These are phyloP conservation scores for Drosophila ambigua DNA, from an alignment of 1,140 invertebrate species.

Conservation along the genomic window DNA sequence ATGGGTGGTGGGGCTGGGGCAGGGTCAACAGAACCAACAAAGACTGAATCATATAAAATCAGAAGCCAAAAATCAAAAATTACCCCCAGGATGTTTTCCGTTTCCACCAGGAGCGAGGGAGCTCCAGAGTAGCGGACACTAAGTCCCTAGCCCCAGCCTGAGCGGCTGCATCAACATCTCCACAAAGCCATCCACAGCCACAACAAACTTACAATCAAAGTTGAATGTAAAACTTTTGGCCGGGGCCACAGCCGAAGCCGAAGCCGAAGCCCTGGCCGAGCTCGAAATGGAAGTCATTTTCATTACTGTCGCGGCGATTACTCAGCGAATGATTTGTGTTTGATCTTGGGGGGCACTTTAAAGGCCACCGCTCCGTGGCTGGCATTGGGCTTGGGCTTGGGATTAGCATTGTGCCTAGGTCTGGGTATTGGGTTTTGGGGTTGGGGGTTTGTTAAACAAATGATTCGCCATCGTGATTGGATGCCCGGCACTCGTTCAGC, in stretches of 20 bases:
- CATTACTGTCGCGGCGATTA: conserved; percentile 47
- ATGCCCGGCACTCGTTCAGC: too few species aligned
- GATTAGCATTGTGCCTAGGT: too few species aligned
- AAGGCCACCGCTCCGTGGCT: neutral
- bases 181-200: conserved; percentile 16
- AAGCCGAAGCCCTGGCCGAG: neutral
- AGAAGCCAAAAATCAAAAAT: conserved; percentile 51
- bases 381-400: too few species aligned
- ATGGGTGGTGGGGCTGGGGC: neutral
- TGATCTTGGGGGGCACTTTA: conserved; percentile 46
- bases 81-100: conserved; percentile 30
- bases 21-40: conserved; percentile 23
- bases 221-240: conserved; percentile 46
- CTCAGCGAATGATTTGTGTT: conserved; percentile 56
- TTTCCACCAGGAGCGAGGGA: conserved; percentile 5
- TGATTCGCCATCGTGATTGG: conserved; percentile 15
- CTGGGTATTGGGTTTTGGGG: neutral
- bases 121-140: too few species aligned
- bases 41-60: conserved; percentile 47
- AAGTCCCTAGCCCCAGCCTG: neutral
- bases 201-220: conserved; percentile 52
- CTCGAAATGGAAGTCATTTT: conserved; percentile 28
- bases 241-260: too few species aligned
- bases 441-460: conserved; percentile 33
- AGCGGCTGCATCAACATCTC: neutral